phyloP scores from a whole-genome alignment of 1,140 invertebrate species.

The Apis cerana region DNA sequence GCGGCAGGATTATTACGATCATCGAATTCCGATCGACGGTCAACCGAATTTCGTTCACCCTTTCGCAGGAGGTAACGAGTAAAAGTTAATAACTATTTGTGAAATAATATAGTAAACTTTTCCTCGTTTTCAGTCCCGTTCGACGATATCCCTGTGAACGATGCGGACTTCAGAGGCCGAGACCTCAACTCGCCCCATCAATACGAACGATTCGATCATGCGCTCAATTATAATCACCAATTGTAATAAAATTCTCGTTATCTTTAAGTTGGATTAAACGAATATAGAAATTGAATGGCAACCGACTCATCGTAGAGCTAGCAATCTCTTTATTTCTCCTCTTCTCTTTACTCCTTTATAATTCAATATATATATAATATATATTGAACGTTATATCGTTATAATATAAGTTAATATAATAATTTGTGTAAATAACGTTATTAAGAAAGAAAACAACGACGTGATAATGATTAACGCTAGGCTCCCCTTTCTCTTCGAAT shows the following conservation, averaged over 20 bases:
- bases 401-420: slow-evolving; percentile 69
- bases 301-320: background rate
- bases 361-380: slow-evolving; percentile 59
- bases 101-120: background rate
- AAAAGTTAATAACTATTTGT: too few relatives aligned
- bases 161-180: background rate
- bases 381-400: slow-evolving; percentile 6
- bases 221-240: slow-evolving; percentile 33
- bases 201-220: slow-evolving; percentile 26
- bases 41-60: background rate
- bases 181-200: background rate
- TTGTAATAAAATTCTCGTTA: background rate
- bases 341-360: slow-evolving; percentile 56
- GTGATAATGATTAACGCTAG: slow-evolving; percentile 65
- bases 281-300: background rate
- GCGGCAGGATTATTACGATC: slow-evolving; percentile 6
- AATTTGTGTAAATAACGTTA: slow-evolving; percentile 72
- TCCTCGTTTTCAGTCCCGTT: slow-evolving; percentile 35
- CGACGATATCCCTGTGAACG: background rate
- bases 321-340: slow-evolving; percentile 60
- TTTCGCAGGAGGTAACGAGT: background rate
- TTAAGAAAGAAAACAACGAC: slow-evolving; percentile 75
- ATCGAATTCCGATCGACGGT: background rate
- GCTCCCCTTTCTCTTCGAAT: slow-evolving; percentile 45
- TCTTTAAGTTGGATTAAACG: too few relatives aligned